These are phyloP conservation scores for Carettochelys insculpta DNA, from an alignment of 2,113 vertebrate genomes.

Conservation along the genomic window DNA sequence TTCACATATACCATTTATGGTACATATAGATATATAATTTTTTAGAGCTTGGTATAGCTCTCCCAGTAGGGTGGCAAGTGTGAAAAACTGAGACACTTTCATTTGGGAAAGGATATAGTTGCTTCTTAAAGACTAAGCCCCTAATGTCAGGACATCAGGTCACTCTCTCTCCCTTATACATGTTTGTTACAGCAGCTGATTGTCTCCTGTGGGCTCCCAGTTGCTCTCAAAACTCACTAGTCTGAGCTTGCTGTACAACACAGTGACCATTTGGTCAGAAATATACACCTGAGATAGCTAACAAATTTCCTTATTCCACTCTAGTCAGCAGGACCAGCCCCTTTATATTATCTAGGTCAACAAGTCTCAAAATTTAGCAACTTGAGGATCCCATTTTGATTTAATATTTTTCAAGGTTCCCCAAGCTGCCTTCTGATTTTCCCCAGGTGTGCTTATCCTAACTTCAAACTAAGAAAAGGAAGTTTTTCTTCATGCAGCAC, in stretches of 20 bases:
- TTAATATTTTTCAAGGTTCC: too few species aligned
- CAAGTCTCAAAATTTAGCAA: too few species aligned
- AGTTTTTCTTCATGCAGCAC: too few species aligned
- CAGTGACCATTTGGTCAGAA: not conserved
- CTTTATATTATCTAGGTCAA: not conserved
- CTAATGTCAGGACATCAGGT: not conserved
- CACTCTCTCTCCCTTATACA: not conserved
- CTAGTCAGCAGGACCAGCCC: not conserved
- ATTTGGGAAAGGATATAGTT: too few species aligned
- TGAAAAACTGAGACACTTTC: too few species aligned
- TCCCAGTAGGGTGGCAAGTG: not conserved
- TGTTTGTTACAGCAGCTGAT: not conserved
- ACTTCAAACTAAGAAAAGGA: too few species aligned
- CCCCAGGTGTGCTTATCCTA: too few species aligned
- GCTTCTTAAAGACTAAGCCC: too few species aligned
- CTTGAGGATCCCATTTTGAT: too few species aligned
- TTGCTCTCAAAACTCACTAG: rapidly evolving
- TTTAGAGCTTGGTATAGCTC: not conserved
- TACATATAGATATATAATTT: not conserved
- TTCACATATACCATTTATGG: not conserved
- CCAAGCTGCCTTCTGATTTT: too few species aligned
- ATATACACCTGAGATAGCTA: rapidly evolving
- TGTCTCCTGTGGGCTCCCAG: not conserved
- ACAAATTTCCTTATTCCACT: not conserved
- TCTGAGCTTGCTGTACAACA: not conserved